These are phyloP conservation scores for Agapornis canus DNA, from an alignment of 2,797 vertebrate species.

Conservation along the genomic window DNA sequence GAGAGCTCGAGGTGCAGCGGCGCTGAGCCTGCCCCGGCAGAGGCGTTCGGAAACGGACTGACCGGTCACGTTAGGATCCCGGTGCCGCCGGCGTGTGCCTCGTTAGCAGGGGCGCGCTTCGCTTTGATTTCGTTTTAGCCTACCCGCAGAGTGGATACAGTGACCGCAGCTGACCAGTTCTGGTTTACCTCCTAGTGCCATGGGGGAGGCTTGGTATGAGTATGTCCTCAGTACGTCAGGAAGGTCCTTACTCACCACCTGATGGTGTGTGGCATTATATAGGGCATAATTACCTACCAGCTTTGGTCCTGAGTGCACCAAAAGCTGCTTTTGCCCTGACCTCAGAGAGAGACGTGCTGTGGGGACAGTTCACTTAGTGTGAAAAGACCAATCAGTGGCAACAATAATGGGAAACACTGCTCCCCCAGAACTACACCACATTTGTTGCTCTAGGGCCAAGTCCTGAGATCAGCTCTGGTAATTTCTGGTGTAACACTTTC, in stretches of 20 bases:
- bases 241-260: fast-evolving
- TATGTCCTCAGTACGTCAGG: background rate
- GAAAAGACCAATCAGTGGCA: background rate
- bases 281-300: fast-evolving
- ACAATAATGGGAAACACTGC: background rate
- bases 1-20: background rate
- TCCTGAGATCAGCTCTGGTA: background rate
- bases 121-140: background rate
- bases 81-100: fast-evolving
- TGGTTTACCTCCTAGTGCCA: fast-evolving
- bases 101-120: fast-evolving
- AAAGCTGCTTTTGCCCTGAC: background rate
- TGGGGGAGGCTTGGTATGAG: fast-evolving
- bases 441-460: too few relatives aligned
- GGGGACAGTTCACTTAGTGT: background rate
- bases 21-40: background rate
- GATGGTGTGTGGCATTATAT: fast-evolving
- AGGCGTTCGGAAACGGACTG: fast-evolving
- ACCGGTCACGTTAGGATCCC: fast-evolving
- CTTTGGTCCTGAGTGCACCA: fast-evolving
- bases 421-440: fast-evolving
- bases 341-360: fast-evolving
- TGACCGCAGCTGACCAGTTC: fast-evolving
- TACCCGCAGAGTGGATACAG: fast-evolving
- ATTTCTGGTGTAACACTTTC: background rate